Evolutionary conservation across 2,888 invertebrate genomes (phyloP), one percentile per base, ranked within the genome.

Genomic region (Apomyelois bistriatella): DNA sequence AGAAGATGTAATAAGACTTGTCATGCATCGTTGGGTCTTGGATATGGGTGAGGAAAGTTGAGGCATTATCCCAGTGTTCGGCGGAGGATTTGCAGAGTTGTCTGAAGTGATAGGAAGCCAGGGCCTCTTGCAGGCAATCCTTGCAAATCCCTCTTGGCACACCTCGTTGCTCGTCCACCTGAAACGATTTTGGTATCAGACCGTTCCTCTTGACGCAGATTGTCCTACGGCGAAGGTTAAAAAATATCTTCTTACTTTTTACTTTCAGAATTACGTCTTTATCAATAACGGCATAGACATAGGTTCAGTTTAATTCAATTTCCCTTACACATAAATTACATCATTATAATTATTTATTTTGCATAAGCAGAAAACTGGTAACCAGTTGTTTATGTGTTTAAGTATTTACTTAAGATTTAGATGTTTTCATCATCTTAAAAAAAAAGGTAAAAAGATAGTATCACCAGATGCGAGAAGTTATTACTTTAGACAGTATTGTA

Each of bases 101-200:
- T 48, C 62, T 69, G 73, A 87, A 83, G 54, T 64, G 64, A 30
- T 68, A 59, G 1, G 82, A 79, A 0, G 72, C 65, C 35, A 80
- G 40, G 50, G 76, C 66, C 53, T 72, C 76, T 49, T 75, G 70
- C 12, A 68, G 68, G 68, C 88, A 89, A 48, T 52, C 52, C 55
- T 68, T 59, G 77, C 88, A 89, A 43, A 80, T 59, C 22, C 81
- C 77, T 36, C 65, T 60, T 48, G 88, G 88, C 57, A 87, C 65
- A 6, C 62, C 74, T 13, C 62, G 53, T 58, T 78, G 80, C 60
- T 77, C 70, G 65, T 66, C 76, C 66, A 89, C 76, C 88, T 89
- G 88, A 84, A 89, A 89, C 75, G 70, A 86, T 83, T 64, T 63
- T 74, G 74, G 72, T 70, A 76, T 87, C 84, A 87, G 74, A 73